Conservation (phyloP, 2,797 vertebrate genomes). For the Kryptolebias ocellatus region DNA sequence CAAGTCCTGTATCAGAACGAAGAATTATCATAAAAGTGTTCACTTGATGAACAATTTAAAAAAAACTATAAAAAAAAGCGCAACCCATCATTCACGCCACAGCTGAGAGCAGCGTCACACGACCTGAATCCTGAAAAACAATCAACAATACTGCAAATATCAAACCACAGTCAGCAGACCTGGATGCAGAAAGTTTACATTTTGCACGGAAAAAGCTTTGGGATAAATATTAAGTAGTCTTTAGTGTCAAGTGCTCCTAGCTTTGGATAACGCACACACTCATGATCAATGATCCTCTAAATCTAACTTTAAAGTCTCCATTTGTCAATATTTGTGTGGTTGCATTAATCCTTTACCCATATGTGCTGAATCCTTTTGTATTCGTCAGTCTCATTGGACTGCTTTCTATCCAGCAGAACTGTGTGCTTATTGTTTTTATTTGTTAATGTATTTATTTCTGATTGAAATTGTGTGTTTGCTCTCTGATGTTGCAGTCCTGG, state of each 20-base stretch:
- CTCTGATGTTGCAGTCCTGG: slow-evolving; percentile 58
- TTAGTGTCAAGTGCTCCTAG: slow-evolving; percentile 8
- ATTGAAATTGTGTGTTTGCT: slow-evolving; percentile 22
- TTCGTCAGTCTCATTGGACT: slow-evolving; percentile 26
- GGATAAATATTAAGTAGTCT: not conserved
- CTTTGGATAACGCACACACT: slow-evolving; percentile 26
- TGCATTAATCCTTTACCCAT: slow-evolving; percentile 45
- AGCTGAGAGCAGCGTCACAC: slow-evolving; percentile 5
- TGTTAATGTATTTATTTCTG: not conserved
- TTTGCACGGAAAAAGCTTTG: slow-evolving; percentile 3
- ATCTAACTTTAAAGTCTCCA: slow-evolving; percentile 22
- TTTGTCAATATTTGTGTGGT: slow-evolving; percentile 43
- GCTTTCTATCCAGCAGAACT: slow-evolving; percentile 40
- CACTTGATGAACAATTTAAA: not conserved
- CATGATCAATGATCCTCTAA: slow-evolving; percentile 12
- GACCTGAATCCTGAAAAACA: slow-evolving; percentile 4
- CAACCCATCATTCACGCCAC: not conserved
- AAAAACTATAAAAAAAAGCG: not conserved
- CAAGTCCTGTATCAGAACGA: not conserved
- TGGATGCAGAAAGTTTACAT: not conserved
- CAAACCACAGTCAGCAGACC: not conserved
- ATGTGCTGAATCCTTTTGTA: slow-evolving; percentile 23
- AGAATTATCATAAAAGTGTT: slow-evolving; percentile 5
- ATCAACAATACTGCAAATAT: slow-evolving; percentile 4
- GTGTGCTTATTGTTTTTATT: slow-evolving; percentile 31